Evolutionary conservation across 1,140 invertebrate species (phyloP).

Genomic region (Heterodera carotae): DNA sequence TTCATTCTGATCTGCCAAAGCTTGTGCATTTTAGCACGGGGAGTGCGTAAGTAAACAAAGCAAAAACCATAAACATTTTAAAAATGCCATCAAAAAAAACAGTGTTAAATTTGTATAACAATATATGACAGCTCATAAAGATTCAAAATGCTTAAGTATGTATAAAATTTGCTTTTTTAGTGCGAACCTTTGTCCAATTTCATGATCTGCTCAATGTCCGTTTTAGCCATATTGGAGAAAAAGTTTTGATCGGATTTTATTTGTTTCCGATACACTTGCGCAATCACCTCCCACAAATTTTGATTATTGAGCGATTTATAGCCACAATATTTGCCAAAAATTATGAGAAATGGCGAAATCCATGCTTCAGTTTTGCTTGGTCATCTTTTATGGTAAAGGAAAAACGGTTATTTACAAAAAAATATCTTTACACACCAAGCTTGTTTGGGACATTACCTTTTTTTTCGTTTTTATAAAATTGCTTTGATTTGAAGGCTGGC

Average conservation of each 20-base stretch:
- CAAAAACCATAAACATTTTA: no score
- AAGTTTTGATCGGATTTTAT: neutral
- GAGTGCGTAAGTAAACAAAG: neutral
- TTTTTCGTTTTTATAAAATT: slow-evolving; percentile 7
- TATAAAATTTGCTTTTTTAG: neutral
- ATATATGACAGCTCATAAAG: no score
- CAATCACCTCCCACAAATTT: neutral
- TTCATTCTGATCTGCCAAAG: slow-evolving; percentile 27
- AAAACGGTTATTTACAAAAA: neutral
- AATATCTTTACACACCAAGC: no score
- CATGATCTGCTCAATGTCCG: neutral
- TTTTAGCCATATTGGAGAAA: neutral
- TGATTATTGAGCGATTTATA: slow-evolving; percentile 19
- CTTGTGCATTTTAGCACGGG: slow-evolving; percentile 15
- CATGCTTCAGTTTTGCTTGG: slow-evolving; percentile 3
- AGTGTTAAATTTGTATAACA: no score
- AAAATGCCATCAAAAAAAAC: neutral
- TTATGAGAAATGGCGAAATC: slow-evolving; percentile 19
- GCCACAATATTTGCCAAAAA: slow-evolving; percentile 14
- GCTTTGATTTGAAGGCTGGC: no score
- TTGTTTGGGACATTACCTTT: no score
- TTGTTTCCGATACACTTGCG: slow-evolving; percentile 2
- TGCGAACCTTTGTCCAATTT: neutral
- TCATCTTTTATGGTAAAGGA: neutral
- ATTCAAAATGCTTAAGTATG: no score